phyloP scores from a whole-genome alignment of 2,797 vertebrate genomes.

The Hafferia zeledoni region DNA sequence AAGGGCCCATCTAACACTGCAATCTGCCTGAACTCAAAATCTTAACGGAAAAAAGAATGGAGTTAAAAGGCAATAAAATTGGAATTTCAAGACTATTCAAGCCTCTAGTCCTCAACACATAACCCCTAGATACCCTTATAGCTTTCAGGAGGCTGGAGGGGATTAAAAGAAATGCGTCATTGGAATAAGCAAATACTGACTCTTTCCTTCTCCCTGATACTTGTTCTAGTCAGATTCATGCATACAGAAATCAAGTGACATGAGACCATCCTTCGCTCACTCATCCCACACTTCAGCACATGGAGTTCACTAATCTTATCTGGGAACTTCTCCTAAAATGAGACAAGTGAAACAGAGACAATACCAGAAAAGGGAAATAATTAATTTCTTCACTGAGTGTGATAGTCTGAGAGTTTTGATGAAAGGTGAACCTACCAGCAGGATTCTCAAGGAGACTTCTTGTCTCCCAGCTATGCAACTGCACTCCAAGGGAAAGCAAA shows the following conservation, averaged over 20 bases:
- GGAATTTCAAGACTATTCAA: not conserved
- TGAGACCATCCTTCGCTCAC: not conserved
- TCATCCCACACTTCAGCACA: not conserved
- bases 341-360: not conserved
- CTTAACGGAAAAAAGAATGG: not conserved
- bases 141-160: not conserved
- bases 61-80: not conserved
- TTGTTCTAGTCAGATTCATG: not conserved
- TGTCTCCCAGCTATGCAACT: not conserved
- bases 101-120: not conserved
- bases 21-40: not conserved
- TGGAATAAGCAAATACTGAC: not conserved
- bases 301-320: not conserved
- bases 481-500: not conserved
- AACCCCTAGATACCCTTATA: not conserved
- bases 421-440: not conserved
- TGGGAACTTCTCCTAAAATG: not conserved
- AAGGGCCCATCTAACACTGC: not conserved
- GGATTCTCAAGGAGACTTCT: not conserved
- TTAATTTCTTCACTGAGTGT: not conserved
- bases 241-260: not conserved
- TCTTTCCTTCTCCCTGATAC: not conserved
- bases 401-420: not conserved
- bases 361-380: not conserved
- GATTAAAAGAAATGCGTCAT: slow-evolving; percentile 15